A percentile compares a stretch with the other conserved stretches of the same genome.
Conservation (phyloP, 2,113 vertebrate species). For the Pseudorhombus dupliciocellatus region DNA sequence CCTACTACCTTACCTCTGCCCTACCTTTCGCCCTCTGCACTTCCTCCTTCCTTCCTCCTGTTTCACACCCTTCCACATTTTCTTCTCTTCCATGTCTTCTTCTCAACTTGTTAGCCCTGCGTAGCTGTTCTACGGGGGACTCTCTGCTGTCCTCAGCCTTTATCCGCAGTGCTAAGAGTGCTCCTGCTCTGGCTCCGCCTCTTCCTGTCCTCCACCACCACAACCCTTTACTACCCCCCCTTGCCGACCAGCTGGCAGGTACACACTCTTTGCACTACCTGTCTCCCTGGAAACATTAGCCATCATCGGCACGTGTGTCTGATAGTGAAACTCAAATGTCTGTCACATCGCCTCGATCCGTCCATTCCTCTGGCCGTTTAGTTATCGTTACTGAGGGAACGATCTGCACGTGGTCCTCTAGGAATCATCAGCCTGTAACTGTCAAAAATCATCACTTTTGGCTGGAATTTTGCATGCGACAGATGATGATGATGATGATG, state of each 20-base stretch:
- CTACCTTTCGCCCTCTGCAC: conserved; percentile 11
- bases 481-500: too few species aligned
- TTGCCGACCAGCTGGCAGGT: conserved; percentile 99
- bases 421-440: not conserved
- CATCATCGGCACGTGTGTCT: conserved; percentile 3
- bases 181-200: conserved; percentile 99
- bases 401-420: conserved; percentile 15
- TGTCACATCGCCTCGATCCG: not conserved
- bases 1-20: conserved; percentile 12
- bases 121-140: conserved; percentile 99
- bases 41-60: conserved; percentile 72
- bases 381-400: not conserved
- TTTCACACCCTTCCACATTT: conserved; percentile 80
- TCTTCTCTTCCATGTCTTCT: conserved; percentile 82
- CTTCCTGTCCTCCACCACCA: conserved; percentile 81
- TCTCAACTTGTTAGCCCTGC: conserved; percentile 93
- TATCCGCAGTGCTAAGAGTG: conserved; percentile 99
- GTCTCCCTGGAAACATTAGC: conserved; percentile 48
- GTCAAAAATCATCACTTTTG: not conserved
- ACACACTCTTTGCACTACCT: conserved; percentile 92
- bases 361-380: not conserved
- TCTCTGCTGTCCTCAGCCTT: conserved; percentile 99
- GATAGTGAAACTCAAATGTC: conserved; percentile 7
- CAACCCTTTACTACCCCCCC: conserved; percentile 99
- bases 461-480: conserved; percentile 3